Percentiles rank a stretch among this genome's conserved stretches.
Conservation (phyloP, 2,888 invertebrate genomes). For the Callyntrura guangdongensis region DNA sequence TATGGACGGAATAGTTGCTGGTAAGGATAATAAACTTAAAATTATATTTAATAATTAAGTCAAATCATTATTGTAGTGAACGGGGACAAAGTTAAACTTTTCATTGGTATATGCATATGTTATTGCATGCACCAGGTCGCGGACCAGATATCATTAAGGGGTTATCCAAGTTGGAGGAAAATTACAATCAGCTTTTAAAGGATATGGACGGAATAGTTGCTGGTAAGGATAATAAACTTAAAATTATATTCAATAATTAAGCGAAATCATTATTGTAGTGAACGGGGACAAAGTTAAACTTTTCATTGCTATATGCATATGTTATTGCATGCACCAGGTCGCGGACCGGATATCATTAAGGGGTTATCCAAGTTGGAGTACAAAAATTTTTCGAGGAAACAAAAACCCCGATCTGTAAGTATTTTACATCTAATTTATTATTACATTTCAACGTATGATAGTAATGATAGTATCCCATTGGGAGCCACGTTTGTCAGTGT, state of each 20-base stretch:
- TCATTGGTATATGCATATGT: neutral
- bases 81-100: no score
- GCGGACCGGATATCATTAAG: slow-evolving; percentile 60
- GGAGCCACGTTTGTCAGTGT: no score
- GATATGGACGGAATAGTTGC: slow-evolving; percentile 60
- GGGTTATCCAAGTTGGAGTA: slow-evolving; percentile 55
- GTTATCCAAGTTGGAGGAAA: slow-evolving; percentile 52
- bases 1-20: slow-evolving; percentile 56
- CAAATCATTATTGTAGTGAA: no score
- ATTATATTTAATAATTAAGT: no score
- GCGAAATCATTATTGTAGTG: no score
- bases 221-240: neutral
- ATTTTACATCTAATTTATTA: no score
- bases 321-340: slow-evolving; percentile 46
- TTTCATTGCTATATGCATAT: neutral
- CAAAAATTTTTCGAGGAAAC: slow-evolving; percentile 20
- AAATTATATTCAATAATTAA: no score
- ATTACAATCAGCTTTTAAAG: slow-evolving; percentile 47
- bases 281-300: no score
- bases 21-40: neutral
- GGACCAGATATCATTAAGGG: slow-evolving; percentile 64
- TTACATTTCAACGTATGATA: no score
- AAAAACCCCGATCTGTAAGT: slow-evolving; percentile 42
- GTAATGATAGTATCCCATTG: no score
- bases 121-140: slow-evolving; percentile 43